Conservation (phyloP, 2,888 invertebrate genomes). For the Venusia cambrica region DNA sequence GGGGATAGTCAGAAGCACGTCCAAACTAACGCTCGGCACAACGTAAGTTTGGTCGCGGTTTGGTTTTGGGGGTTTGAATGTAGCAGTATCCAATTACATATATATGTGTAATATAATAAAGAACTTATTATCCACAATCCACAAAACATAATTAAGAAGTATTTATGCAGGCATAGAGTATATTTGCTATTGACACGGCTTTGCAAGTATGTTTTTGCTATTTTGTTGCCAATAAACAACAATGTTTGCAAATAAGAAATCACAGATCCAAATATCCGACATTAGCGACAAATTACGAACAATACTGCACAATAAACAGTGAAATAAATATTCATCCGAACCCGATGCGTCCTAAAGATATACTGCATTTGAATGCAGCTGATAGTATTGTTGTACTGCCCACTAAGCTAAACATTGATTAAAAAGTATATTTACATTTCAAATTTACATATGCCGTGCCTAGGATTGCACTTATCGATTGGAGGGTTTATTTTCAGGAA, state of each 20-base stretch:
- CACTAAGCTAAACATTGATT: constrained; percentile 66
- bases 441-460: constrained; percentile 75
- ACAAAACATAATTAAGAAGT: too few relatives aligned
- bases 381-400: constrained; percentile 68
- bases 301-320: constrained; percentile 54
- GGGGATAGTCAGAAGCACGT: too few relatives aligned
- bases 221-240: neutral
- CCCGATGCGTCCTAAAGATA: constrained; percentile 63
- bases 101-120: too few relatives aligned
- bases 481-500: too few relatives aligned
- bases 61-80: too few relatives aligned
- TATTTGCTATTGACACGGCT: too few relatives aligned
- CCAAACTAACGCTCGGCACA: too few relatives aligned
- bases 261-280: constrained; percentile 24
- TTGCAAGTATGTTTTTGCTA: too few relatives aligned
- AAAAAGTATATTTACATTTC: constrained; percentile 69
- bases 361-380: constrained; percentile 65
- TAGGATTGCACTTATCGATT: constrained; percentile 53
- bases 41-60: too few relatives aligned
- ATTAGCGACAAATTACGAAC: constrained; percentile 61
- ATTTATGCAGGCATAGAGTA: too few relatives aligned
- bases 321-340: constrained; percentile 75
- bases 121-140: too few relatives aligned
- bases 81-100: too few relatives aligned
- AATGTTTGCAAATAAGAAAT: constrained; percentile 9